phyloP scores from a whole-genome alignment of 1,140 invertebrate genomes.

The Olivierus martensii region DNA sequence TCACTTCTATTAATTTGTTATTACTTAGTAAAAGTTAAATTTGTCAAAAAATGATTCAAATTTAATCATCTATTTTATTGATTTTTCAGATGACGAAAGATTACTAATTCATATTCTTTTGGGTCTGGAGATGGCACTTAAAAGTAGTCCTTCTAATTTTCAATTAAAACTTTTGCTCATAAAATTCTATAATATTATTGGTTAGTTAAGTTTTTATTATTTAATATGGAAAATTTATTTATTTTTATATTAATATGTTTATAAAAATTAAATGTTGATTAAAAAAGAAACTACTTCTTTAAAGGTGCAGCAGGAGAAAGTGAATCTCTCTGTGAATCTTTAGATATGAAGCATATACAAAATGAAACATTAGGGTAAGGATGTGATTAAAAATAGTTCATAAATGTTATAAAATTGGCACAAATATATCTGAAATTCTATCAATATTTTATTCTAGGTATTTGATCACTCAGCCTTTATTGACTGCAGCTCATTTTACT shows the following conservation, averaged over 20 bases:
- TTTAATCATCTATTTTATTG: too few relatives aligned
- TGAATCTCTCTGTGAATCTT: slow-evolving; percentile 44
- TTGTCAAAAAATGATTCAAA: too few relatives aligned
- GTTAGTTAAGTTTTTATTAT: slow-evolving; percentile 29
- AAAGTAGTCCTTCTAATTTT: slow-evolving; percentile 57
- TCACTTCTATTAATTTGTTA: too few relatives aligned
- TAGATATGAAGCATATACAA: slow-evolving; percentile 91
- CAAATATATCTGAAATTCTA: not conserved
- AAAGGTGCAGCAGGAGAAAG: slow-evolving; percentile 51
- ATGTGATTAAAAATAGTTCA: too few relatives aligned
- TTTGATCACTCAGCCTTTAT: slow-evolving; percentile 56
- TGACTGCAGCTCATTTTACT: slow-evolving; percentile 49
- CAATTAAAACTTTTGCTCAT: slow-evolving; percentile 58
- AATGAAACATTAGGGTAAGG: slow-evolving; percentile 60
- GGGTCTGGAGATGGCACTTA: slow-evolving; percentile 51
- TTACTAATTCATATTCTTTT: slow-evolving; percentile 47
- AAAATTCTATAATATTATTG: slow-evolving; percentile 53
- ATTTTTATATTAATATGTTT: not conserved
- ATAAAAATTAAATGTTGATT: too few relatives aligned
- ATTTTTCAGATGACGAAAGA: slow-evolving; percentile 27
- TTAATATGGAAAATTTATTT: too few relatives aligned
- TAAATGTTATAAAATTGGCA: too few relatives aligned
- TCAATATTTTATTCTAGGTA: slow-evolving; percentile 37
- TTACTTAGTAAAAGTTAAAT: too few relatives aligned
- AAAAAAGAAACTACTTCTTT: too few relatives aligned